Percentiles rank a stretch among this genome's conserved stretches.
Evolutionary conservation across 2,113 vertebrate species (phyloP).

Genomic region (Eubucco bourcierii): DNA sequence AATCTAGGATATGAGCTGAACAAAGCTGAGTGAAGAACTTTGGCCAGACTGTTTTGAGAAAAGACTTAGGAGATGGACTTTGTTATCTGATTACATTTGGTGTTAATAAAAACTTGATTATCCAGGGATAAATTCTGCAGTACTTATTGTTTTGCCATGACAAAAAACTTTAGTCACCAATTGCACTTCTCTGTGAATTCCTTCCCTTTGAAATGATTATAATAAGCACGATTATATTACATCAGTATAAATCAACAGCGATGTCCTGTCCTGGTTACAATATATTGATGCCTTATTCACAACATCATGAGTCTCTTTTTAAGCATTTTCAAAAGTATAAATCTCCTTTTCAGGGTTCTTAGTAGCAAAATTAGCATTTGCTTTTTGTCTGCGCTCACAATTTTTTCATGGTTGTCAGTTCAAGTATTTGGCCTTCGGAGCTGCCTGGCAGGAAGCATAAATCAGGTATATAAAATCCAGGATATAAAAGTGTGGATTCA

Average conservation of each 20-base stretch:
- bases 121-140: slow-evolving; percentile 37
- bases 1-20: not conserved
- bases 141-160: slow-evolving; percentile 47
- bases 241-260: slow-evolving; percentile 32
- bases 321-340: slow-evolving; percentile 57
- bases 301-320: slow-evolving; percentile 37
- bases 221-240: slow-evolving; percentile 17
- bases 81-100: slow-evolving; percentile 50
- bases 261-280: slow-evolving; percentile 22
- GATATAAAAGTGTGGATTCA: not conserved
- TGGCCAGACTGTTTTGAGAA: not conserved
- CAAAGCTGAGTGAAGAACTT: not conserved
- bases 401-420: slow-evolving; percentile 64
- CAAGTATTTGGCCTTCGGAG: slow-evolving; percentile 33
- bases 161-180: slow-evolving; percentile 32
- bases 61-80: slow-evolving; percentile 24
- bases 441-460: slow-evolving; percentile 22
- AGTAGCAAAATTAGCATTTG: slow-evolving; percentile 60
- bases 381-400: slow-evolving; percentile 52
- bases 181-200: not conserved
- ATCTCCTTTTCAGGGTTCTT: slow-evolving; percentile 44
- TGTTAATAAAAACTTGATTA: slow-evolving; percentile 60
- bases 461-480: slow-evolving; percentile 22
- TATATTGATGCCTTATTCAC: slow-evolving; percentile 21
- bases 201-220: slow-evolving; percentile 23